Evolutionary conservation across 2,888 invertebrate genomes (phyloP), one percentile per base, ranked within the genome.

Genomic region (Neuroscelio doddi): DNA sequence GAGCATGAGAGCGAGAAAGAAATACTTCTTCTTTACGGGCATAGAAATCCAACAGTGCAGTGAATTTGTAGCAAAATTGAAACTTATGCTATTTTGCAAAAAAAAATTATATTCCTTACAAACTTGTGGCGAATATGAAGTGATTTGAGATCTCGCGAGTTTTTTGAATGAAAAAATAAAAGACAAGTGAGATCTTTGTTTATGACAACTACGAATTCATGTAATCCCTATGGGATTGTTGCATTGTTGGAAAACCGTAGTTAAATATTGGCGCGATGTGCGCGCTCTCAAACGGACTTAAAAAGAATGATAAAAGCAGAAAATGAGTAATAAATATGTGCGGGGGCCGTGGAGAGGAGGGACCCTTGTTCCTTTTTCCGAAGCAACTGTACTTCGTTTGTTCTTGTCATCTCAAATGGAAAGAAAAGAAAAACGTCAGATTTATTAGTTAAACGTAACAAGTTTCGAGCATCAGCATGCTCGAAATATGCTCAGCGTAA

Each of bases 261-360:
- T 77, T 77, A 73, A 69, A 69, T 61, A 69, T 69, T 65, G 50
- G 57, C 68, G 64, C 59, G 55, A 44, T 57, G 64, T 64, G 65
- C 65, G 75, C 74, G 72, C 74, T 73, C 21, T 12, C 72, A 68
- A 62, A 55, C 61, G 64, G 69, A 72, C 72, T 63, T 58, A 68
- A 70, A 65, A 59, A 64, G 27, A 55, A 63, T 41, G 61, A 65
- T 58, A 71, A 68, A 45, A 52, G 55, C 74, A 75, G 72, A 73
- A 79, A 78, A 77, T 72, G 80, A 82, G 80, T 82, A 82, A 81
- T 81, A 81, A 81, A 83, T 82, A 82, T 82, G 78, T 81, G 80
- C 80, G 82, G 80, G 81, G 82, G 80, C 80, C 81, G 77, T 79
- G 80, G 82, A 82, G 80, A 80, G 81, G 82, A 80, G 81, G 82